phyloP scores from a whole-genome alignment of 2,113 vertebrate species.

The Columbina picui region DNA sequence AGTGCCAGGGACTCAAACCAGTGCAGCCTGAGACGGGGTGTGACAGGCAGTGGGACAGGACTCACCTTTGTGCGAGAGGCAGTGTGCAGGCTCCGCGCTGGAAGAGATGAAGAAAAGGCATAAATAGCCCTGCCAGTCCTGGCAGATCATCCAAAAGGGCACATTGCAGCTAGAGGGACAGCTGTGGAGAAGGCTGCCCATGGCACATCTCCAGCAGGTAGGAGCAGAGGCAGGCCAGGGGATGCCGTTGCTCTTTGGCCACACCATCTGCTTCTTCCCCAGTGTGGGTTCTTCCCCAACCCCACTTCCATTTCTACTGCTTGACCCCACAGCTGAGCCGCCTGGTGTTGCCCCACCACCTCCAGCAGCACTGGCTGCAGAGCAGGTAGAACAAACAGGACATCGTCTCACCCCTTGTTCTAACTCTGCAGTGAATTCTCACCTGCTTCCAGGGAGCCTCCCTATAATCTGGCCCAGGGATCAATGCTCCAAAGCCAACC shows the following conservation, averaged over 20 bases:
- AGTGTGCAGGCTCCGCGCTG: slow-evolving; percentile 58
- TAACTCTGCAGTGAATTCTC: not conserved
- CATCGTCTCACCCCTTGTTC: not conserved
- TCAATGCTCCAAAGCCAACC: not conserved
- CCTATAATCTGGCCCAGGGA: not conserved
- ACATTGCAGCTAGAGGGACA: fast-evolving
- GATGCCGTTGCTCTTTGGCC: not conserved
- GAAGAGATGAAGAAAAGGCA: not conserved
- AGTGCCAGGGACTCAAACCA: not conserved
- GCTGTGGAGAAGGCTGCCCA: not conserved
- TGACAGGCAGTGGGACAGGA: not conserved
- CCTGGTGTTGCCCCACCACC: not conserved
- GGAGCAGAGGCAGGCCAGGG: not conserved
- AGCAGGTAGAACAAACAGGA: not conserved
- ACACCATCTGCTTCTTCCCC: not conserved
- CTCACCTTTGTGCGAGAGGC: slow-evolving; percentile 70
- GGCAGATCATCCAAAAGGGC: not conserved
- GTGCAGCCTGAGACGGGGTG: not conserved
- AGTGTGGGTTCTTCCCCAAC: not conserved
- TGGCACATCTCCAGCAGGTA: not conserved
- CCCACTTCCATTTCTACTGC: not conserved
- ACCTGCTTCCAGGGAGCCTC: not conserved
- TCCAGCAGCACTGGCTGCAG: not conserved
- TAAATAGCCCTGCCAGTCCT: not conserved
- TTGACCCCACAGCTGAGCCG: not conserved